phyloP scores from a whole-genome alignment of 2,113 vertebrate species.

The Paramisgurnus dabryanus region DNA sequence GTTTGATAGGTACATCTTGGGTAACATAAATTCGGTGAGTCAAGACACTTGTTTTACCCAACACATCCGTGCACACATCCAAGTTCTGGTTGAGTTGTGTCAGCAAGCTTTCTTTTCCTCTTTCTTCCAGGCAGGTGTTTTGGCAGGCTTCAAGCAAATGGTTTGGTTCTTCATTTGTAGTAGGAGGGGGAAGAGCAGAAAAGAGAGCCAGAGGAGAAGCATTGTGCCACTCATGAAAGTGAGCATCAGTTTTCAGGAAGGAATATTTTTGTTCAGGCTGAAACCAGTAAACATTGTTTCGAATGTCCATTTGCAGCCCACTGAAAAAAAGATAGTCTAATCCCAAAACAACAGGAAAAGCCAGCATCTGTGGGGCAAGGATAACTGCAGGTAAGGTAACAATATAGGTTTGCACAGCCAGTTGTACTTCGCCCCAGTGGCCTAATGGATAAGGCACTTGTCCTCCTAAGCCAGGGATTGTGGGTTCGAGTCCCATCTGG shows the following conservation, averaged over 20 bases:
- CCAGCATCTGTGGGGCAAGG: not conserved
- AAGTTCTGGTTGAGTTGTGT: not conserved
- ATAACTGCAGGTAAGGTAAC: not conserved
- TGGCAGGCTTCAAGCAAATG: not conserved
- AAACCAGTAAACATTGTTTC: slow-evolving; percentile 1
- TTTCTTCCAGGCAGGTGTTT: not conserved
- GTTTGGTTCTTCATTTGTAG: not conserved
- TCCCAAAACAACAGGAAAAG: not conserved
- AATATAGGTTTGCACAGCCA: not conserved
- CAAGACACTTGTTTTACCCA: slow-evolving; percentile 1
- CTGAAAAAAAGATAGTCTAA: not conserved
- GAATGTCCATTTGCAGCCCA: not conserved
- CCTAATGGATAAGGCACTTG: too few species aligned
- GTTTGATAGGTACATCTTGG: not conserved
- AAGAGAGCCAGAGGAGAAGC: not conserved
- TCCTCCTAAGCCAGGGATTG: too few species aligned
- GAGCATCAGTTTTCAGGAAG: not conserved
- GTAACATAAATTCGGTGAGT: not conserved
- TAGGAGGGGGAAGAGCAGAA: not conserved
- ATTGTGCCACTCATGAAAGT: not conserved
- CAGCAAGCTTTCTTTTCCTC: not conserved
- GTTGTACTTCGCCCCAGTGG: not conserved
- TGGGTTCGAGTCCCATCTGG: too few species aligned
- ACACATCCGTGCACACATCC: not conserved
- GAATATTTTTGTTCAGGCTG: not conserved